Base-by-base conservation (phyloP, 1,140 invertebrate species). In the Monomorium pharaonis region DNA sequence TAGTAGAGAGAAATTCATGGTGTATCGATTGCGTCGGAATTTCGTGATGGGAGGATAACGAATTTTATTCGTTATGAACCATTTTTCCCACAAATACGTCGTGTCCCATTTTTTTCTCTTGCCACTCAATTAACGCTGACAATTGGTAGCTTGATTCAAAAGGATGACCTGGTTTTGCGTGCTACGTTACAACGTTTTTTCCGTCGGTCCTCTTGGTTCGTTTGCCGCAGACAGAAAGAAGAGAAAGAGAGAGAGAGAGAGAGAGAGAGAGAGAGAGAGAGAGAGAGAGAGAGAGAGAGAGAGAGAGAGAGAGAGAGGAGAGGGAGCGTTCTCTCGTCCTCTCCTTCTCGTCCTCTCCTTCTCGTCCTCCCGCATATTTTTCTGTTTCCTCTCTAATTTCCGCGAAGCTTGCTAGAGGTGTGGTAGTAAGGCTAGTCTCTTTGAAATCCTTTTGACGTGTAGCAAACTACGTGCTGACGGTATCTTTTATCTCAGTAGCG, bases 361-460 rank as follows among this genome's bases (percentile, higher is more conserved):
- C 14, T 56, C 58, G 18, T 37, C 7, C 21, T 83, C 21, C 30
- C 51, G 72, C 56, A 62, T 77, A 76, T 77, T 84, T 77, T 58
- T 65, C 44, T 76, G 54, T 78, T 78, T 85, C 24, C 72, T 77
- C 47, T 85, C 37, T 76, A 88, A 85, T 88, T 89, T 89, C 70
- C 58, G 21, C 63, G 56, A 83, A 27, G 56, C 42, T 67, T 58
- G 62, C 27, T 42, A 16, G 37, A 62, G 69, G 30, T 70, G 56
- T 60, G 58, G 33, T 24, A 27, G 51, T 54, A 67, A 87, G 72
- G 63, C 37, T 62, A 51, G 62, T 51, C 58, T 47, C 81, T 88
- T 90, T 89, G 65, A 90, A 90, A 89, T 86, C 83, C 56, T 89
- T 90, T 88, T 88, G 76, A 89, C 37, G 49, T 18, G 51, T 33